Conservation (phyloP, 2,113 vertebrate species). For the Peromyscus leucopus region DNA sequence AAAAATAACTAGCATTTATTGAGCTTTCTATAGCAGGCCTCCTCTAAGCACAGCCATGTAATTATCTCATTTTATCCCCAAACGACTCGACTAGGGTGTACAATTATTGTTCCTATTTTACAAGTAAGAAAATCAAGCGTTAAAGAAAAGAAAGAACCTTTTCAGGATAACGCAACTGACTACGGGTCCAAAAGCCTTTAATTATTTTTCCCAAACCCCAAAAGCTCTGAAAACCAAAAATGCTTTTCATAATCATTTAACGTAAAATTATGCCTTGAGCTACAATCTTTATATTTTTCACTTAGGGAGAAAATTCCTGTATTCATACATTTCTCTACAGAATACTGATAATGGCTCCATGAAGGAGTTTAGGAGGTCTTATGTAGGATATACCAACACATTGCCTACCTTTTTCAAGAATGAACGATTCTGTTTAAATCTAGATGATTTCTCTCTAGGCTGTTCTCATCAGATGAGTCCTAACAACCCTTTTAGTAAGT, state of each 20-base stretch:
- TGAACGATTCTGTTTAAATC: constrained; percentile 22
- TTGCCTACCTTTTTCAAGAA: constrained; percentile 28
- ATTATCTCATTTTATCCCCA: constrained; percentile 60
- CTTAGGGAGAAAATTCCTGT: constrained; percentile 48
- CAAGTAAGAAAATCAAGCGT: constrained; percentile 13
- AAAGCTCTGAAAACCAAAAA: constrained; percentile 40
- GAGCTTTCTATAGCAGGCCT: background rate
- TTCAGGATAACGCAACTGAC: background rate
- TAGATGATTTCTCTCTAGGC: background rate
- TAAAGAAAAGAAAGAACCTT: constrained; percentile 1
- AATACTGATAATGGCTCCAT: background rate
- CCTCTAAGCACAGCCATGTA: background rate
- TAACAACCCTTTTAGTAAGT: constrained; percentile 22
- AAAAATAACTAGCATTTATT: constrained; percentile 52
- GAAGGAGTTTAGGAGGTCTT: background rate
- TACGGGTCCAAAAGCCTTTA: background rate
- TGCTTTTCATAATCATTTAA: constrained; percentile 31
- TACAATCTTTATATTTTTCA: constrained; percentile 11
- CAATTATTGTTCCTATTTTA: constrained; percentile 33
- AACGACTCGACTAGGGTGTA: constrained; percentile 9
- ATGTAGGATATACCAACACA: background rate
- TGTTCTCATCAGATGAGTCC: background rate
- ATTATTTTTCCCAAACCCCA: constrained; percentile 49
- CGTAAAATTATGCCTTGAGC: background rate
- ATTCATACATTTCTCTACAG: constrained; percentile 13